These are phyloP conservation scores for Bufo bufo DNA, from an alignment of 2,113 vertebrate species.

Conservation along the genomic window DNA sequence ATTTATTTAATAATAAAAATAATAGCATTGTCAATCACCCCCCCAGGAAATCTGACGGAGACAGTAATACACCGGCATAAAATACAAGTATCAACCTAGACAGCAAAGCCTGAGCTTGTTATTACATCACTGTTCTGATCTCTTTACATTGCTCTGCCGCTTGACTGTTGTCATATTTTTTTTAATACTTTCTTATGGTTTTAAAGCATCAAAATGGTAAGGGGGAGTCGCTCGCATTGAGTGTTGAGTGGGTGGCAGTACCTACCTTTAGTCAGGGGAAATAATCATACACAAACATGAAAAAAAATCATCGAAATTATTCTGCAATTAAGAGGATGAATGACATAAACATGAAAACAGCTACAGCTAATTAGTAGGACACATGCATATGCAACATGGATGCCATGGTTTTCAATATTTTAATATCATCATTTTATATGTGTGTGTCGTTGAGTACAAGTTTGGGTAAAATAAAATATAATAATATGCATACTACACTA, in stretches of 20 bases:
- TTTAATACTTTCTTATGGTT: conserved; percentile 8
- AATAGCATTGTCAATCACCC: conserved; percentile 39
- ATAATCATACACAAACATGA: neutral
- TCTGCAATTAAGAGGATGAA: neutral
- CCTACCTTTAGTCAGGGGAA: neutral
- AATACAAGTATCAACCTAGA: conserved; percentile 17
- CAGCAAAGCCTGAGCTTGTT: neutral
- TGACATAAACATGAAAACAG: neutral
- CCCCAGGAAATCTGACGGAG: neutral
- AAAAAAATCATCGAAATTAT: neutral
- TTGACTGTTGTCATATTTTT: conserved; percentile 13
- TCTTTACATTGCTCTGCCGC: neutral
- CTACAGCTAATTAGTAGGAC: neutral
- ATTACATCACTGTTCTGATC: neutral
- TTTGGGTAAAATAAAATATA: neutral
- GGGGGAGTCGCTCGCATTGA: neutral
- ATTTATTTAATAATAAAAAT: conserved; percentile 50
- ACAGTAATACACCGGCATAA: conserved; percentile 16
- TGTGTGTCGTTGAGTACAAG: neutral
- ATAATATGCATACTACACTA: neutral
- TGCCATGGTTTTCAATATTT: neutral
- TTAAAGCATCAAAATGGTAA: neutral
- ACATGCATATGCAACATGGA: neutral
- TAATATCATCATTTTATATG: neutral
- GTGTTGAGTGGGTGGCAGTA: neutral